Percentiles rank a stretch among this genome's conserved stretches.
phyloP scores from a whole-genome alignment of 2,113 vertebrate species.

The Ageneiosus marmoratus region DNA sequence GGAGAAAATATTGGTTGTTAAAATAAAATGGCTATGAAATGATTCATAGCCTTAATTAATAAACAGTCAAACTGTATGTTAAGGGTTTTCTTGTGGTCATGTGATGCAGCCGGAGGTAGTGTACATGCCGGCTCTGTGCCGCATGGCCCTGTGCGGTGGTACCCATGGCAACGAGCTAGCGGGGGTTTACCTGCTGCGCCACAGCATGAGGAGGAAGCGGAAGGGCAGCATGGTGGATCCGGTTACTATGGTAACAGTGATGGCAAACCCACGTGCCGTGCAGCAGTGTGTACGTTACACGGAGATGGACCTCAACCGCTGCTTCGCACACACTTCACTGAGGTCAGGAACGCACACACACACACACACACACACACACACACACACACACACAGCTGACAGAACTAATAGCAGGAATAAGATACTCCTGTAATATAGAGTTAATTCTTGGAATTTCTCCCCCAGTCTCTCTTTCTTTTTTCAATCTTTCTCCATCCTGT shows the following conservation, averaged over 20 bases:
- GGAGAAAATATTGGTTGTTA: too few species aligned
- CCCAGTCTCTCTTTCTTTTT: too few species aligned
- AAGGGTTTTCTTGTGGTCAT: not conserved
- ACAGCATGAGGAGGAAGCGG: constrained; percentile 62
- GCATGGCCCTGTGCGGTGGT: constrained; percentile 76
- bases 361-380: constrained; percentile 17
- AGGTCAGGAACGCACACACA: constrained; percentile 50
- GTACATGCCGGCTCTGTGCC: constrained; percentile 64
- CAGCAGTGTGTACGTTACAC: constrained; percentile 68
- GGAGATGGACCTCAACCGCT: constrained; percentile 73
- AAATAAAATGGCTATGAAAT: too few species aligned
- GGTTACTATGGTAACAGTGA: constrained; percentile 54
- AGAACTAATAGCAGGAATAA: not conserved
- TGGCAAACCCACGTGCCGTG: constrained; percentile 68
- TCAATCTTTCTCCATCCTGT: not conserved
- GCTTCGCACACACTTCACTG: constrained; percentile 68
- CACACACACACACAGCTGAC: too few species aligned
- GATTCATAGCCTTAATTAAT: not conserved
- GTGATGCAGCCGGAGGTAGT: constrained; percentile 61
- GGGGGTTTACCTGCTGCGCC: constrained; percentile 72
- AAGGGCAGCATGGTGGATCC: constrained; percentile 18
- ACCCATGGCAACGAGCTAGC: constrained; percentile 83
- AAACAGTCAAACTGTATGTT: not conserved
- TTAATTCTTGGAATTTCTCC: too few species aligned
- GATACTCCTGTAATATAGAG: too few species aligned